phyloP scores from a whole-genome alignment of 2,113 vertebrate genomes.

The Myrmecobius fasciatus region DNA sequence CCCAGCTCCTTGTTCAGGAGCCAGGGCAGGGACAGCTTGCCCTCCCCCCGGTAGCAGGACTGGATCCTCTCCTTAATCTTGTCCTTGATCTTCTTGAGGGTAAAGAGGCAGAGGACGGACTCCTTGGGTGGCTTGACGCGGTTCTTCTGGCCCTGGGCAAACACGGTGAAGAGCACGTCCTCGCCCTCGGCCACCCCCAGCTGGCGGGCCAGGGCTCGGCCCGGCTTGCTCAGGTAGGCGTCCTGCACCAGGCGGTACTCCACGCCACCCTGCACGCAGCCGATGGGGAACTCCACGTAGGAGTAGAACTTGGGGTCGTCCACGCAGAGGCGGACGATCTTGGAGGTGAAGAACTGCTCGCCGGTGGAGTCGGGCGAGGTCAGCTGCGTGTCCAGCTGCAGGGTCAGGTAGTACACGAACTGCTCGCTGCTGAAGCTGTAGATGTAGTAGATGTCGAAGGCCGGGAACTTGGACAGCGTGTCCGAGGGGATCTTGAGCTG shows the following conservation, averaged over 20 bases:
- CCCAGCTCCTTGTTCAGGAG: constrained; percentile 98
- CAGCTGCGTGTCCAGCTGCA: constrained; percentile 97
- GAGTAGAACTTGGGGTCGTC: constrained; percentile 99
- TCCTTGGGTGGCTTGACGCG: constrained; percentile 97
- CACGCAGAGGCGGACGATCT: constrained; percentile 97
- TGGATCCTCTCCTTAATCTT: constrained; percentile 99
- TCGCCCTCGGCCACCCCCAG: constrained; percentile 93
- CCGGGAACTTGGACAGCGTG: constrained; percentile 96
- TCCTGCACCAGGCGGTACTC: constrained; percentile 99
- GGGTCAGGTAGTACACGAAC: constrained; percentile 98
- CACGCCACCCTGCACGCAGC: constrained; percentile 94
- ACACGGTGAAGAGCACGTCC: constrained; percentile 97
- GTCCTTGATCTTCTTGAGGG: constrained; percentile 95
- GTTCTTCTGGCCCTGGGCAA: constrained; percentile 99
- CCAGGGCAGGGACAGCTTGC: constrained; percentile 97
- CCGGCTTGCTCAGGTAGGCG: constrained; percentile 94
- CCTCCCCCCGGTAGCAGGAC: constrained; percentile 97
- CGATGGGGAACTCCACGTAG: constrained; percentile 98
- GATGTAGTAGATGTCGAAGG: constrained; percentile 98
- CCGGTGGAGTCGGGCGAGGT: constrained; percentile 95
- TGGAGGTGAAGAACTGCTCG: constrained; percentile 99
- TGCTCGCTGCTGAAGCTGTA: constrained; percentile 99
- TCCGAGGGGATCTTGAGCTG: constrained; percentile 99
- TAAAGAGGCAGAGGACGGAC: constrained; percentile 97
- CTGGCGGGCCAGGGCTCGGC: constrained; percentile 91